These are phyloP conservation scores for Megaceryle alcyon DNA, from an alignment of 2,797 vertebrate species.

Conservation along the genomic window DNA sequence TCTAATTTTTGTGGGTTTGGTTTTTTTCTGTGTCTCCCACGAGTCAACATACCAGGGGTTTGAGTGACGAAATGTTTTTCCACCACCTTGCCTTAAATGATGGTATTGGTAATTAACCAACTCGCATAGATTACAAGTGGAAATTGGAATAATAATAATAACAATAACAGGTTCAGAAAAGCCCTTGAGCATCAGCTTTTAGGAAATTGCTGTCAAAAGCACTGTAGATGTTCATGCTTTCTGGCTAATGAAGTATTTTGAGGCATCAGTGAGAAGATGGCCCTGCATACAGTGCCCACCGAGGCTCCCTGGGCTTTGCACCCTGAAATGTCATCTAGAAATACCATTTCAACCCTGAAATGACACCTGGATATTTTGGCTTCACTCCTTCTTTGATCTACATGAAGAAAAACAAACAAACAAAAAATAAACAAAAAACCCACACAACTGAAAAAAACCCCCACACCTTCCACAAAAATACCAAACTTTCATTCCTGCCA, in stretches of 20 bases:
- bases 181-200: neutral
- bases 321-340: neutral
- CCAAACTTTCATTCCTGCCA: neutral
- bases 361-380: neutral
- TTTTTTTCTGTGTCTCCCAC: neutral
- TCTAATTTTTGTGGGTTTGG: neutral
- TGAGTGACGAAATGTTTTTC: neutral
- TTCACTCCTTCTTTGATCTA: neutral
- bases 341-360: neutral
- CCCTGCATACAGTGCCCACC: rapidly evolving
- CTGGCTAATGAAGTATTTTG: neutral
- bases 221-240: neutral
- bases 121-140: neutral
- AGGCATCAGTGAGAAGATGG: neutral
- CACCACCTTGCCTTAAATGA: neutral
- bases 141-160: neutral
- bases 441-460: neutral
- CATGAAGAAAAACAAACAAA: neutral
- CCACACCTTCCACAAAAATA: neutral
- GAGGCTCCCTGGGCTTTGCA: neutral
- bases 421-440: neutral
- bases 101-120: neutral
- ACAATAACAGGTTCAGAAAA: neutral
- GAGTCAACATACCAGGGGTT: neutral
- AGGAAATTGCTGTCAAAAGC: neutral